phyloP scores from a whole-genome alignment of 1,140 invertebrate species.

The Dendrolimus punctatus region DNA sequence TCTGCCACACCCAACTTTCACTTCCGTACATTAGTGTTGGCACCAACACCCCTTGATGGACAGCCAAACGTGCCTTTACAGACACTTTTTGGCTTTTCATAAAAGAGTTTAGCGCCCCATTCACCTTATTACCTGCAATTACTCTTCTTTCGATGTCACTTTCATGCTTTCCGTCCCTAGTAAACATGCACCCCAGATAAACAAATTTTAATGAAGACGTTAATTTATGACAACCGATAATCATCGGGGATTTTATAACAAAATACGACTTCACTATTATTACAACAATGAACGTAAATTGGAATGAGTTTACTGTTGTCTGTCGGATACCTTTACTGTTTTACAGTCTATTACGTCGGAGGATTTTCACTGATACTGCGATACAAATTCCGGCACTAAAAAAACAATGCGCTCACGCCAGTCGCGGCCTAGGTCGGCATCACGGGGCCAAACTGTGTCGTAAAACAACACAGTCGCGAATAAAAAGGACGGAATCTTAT shows the following conservation, averaged over 20 bases:
- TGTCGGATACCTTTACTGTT: slow-evolving; percentile 3
- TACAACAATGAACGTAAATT: background rate
- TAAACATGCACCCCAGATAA: no score
- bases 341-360: slow-evolving; percentile 14
- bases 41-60: no score
- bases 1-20: no score
- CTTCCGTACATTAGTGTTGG: no score
- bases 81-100: no score
- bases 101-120: no score
- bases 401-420: slow-evolving; percentile 43
- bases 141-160: no score
- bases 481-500: slow-evolving; percentile 69
- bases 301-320: slow-evolving; percentile 1
- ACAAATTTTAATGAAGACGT: no score
- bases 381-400: slow-evolving; percentile 36
- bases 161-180: no score
- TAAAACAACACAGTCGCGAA: slow-evolving; percentile 59
- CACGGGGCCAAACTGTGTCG: slow-evolving; percentile 45
- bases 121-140: no score
- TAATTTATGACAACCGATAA: no score
- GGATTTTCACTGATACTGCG: slow-evolving; percentile 24
- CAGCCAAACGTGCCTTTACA: no score
- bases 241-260: background rate
- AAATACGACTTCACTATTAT: background rate
- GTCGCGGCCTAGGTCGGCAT: slow-evolving; percentile 34